Conservation (phyloP, 2,113 vertebrate species). For the Neolamprologus variostigma region DNA sequence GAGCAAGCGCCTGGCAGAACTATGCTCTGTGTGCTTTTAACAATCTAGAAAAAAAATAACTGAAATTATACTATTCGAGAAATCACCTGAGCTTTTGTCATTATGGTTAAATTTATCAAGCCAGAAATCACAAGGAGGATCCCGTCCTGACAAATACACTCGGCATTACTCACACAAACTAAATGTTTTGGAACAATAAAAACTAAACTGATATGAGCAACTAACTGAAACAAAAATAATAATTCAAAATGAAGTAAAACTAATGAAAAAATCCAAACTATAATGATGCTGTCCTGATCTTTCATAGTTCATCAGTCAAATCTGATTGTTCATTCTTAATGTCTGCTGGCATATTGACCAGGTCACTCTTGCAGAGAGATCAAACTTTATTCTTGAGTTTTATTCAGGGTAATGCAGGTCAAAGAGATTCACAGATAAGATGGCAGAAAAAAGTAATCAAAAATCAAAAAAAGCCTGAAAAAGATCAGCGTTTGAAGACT, state of each 20-base stretch:
- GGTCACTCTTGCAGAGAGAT: not conserved
- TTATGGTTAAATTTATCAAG: fast-evolving
- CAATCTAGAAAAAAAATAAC: not conserved
- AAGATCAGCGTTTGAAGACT: not conserved
- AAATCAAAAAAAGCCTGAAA: fast-evolving
- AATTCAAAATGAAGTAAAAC: not conserved
- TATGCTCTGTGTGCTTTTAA: not conserved
- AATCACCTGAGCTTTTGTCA: not conserved
- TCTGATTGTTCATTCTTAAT: not conserved
- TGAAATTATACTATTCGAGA: not conserved
- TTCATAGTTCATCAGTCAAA: not conserved
- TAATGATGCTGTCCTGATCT: not conserved
- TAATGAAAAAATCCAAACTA: not conserved
- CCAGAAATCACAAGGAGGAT: not conserved
- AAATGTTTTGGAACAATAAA: not conserved
- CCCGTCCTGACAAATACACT: not conserved
- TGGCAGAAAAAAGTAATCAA: not conserved
- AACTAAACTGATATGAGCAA: not conserved
- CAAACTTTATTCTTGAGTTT: not conserved
- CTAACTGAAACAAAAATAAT: not conserved
- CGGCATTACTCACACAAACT: not conserved
- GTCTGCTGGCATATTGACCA: not conserved
- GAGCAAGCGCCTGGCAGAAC: not conserved
- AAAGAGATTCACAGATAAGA: not conserved
- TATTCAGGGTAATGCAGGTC: fast-evolving